Evolutionary conservation across 2,113 vertebrate genomes (phyloP), one percentile per base, ranked within the genome.

Genomic region (Corapipo altera): DNA sequence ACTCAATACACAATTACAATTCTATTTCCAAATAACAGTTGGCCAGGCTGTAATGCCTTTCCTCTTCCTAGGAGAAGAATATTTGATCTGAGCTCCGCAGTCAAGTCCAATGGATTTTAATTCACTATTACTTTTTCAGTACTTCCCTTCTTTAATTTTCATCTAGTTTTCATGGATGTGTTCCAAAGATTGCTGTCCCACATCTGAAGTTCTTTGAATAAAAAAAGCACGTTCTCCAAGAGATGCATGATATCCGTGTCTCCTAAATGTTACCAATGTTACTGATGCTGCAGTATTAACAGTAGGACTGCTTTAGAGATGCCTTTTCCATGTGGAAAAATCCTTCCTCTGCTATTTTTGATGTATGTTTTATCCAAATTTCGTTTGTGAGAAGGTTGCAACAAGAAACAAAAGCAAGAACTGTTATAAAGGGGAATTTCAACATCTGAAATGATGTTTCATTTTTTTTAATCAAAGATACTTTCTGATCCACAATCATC

Each of bases 1-100:
- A 91, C 93, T 92, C 95, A 96, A 91, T 96, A 94, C 80, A 96
- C 94, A 95, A 96, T 96, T 96, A 58, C 58, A 87, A 76, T 96
- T 93, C 92, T 92, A 79, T 96, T 96, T 96, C 94, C 91, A 92
- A 96, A 92, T 92, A 96, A 85, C 86, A 87, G 80, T 79, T 74
- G 92, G 86, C 76, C 73, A 70, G 66, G 81, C 43, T 94, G 73
- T 54, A 84, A 93, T 92, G 37, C 52, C 85, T 92, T 71, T 81
- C 9, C 78, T 85, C 46, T 86, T 91, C 86, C 77, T 70, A 57
- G 5, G 49, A 43, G 57, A 81, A 88, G 70, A 87, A 27, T 87
- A 76, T 87, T 93, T 8, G 2, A 78, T 64, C 35, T 82, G 69
- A 94, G 43, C 37, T 76, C n/a, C 35, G 39, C 58, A 76, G 43